Evolutionary conservation across 53 echinoderm and acorn worm species (phyloP), one percentile per base, ranked within the genome.

Genomic region (Luidia sarsii): DNA sequence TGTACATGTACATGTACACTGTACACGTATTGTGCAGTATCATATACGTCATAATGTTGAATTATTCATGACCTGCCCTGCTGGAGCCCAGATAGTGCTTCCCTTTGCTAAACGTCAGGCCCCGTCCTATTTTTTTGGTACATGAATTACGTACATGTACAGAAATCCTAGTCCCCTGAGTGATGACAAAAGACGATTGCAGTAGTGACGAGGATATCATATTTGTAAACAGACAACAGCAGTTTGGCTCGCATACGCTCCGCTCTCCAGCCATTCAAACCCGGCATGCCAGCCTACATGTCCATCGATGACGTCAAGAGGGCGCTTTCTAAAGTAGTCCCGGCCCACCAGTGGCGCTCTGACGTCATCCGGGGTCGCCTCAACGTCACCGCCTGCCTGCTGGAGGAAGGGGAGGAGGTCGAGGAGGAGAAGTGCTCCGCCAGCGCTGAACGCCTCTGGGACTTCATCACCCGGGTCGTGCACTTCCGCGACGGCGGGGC

Each of bases 391-490:
- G 77, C 77, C 41, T 77, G 77, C 77, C 48, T 77, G n/a, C 13
- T 2, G 59, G 45, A 45, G 28, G 65, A 39, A 2, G n/a, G n/a
- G n/a, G n/a, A n/a, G n/a, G n/a, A n/a, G n/a, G n/a, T n/a, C n/a
- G n/a, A n/a, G n/a, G n/a, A n/a, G n/a, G n/a, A n/a, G n/a, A 38
- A 28, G 15, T 30, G 23, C 56, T 74, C 77, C 59, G 77, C 77
- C 48, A 59, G 59, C 25, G 77, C 56, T 4, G 77, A 77, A 23
- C 15, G 77, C 13, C 77, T 77, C 4, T 77, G 77, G 77, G 77
- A 77, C 33, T 77, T 77, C 61, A 77, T 77, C 60, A 77, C 77
- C 16, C 77, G 77, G 18, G 77, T 61, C 36, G 77, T 77, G 61
- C 19, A 61, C 32, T 77, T 77, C 61, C 77, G 77, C 7, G 23